Conservation (phyloP, 2,113 vertebrate species). For the Gavialis gangeticus region DNA sequence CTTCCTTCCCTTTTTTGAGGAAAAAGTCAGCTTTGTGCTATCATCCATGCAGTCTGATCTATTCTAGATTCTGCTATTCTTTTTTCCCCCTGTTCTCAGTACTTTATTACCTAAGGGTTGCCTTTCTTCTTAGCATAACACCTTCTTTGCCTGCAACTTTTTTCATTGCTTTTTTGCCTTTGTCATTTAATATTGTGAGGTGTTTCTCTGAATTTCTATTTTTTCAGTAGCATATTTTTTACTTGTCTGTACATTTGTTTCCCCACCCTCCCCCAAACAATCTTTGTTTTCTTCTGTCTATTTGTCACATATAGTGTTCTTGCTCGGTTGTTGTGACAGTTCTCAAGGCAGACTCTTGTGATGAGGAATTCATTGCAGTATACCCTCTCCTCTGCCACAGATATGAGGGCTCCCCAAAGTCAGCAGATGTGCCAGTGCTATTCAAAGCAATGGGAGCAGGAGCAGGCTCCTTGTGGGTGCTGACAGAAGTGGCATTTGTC, state of each 20-base stretch:
- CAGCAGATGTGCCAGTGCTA: too few relatives aligned
- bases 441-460: too few relatives aligned
- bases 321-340: neutral
- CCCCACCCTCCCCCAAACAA: neutral
- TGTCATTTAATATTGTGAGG: neutral
- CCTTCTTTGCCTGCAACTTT: neutral
- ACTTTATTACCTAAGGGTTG: neutral
- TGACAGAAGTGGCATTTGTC: too few relatives aligned
- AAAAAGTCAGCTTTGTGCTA: neutral
- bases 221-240: neutral
- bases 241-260: neutral
- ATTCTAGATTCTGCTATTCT: neutral
- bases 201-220: neutral
- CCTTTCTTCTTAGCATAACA: neutral
- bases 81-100: neutral
- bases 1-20: neutral
- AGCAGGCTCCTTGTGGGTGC: too few relatives aligned
- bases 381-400: neutral
- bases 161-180: neutral
- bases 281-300: neutral
- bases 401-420: too few relatives aligned
- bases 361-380: fast-evolving
- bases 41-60: neutral
- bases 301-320: neutral
- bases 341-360: neutral